phyloP scores from a whole-genome alignment of 2,113 vertebrate species.

The Pelecanoides urinatrix region DNA sequence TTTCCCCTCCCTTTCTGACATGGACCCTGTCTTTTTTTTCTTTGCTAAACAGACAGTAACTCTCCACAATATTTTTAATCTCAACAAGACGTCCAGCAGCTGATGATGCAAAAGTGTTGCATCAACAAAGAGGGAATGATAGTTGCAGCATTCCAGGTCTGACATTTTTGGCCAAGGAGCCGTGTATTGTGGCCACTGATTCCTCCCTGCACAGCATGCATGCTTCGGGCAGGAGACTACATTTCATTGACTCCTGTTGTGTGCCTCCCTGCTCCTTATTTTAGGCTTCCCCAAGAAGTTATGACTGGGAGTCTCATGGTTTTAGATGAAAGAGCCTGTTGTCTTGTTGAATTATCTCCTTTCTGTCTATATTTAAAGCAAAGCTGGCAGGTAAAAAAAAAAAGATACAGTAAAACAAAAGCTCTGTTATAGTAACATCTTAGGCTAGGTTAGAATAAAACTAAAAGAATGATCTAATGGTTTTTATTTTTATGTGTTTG shows the following conservation, averaged over 20 bases:
- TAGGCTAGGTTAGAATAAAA: not conserved
- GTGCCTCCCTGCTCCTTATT: not conserved
- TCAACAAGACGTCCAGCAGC: not conserved
- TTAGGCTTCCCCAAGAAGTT: slow-evolving; percentile 23
- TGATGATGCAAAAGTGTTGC: slow-evolving; percentile 9
- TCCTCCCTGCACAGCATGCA: not conserved
- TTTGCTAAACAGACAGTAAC: not conserved
- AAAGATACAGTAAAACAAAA: not conserved
- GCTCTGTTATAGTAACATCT: not conserved
- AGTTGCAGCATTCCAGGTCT: not conserved
- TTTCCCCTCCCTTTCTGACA: not conserved
- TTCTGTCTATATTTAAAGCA: slow-evolving; percentile 6
- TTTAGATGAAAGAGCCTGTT: slow-evolving; percentile 51
- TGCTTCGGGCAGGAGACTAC: not conserved
- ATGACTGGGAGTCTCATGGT: not conserved
- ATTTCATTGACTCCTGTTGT: slow-evolving; percentile 4
- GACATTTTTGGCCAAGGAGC: not conserved
- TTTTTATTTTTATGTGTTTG: not conserved
- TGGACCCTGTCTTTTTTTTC: not conserved
- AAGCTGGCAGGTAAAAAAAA: slow-evolving; percentile 34
- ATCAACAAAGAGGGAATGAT: not conserved
- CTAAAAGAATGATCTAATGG: not conserved
- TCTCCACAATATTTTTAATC: not conserved
- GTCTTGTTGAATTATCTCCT: slow-evolving; percentile 55
- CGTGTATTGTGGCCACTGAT: not conserved